Conservation (phyloP, 1,140 invertebrate genomes). For the Oscheius sp. region DNA sequence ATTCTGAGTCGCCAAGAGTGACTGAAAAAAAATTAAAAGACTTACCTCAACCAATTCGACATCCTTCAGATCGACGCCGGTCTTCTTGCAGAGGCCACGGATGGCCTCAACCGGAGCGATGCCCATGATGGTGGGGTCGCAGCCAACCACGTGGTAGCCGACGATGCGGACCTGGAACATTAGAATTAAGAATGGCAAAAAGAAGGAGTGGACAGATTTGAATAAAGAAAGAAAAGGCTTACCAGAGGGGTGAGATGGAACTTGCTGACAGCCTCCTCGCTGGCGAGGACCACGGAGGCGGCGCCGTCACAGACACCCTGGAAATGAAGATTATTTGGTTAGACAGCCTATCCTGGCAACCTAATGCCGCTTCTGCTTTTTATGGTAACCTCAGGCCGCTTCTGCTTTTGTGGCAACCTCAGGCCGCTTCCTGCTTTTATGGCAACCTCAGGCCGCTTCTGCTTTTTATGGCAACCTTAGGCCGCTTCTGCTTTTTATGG, state of each 20-base stretch:
- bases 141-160: conserved; percentile 63
- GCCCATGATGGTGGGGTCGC: conserved; percentile 66
- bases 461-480: neutral
- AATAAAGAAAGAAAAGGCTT: conserved; percentile 64
- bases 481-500: neutral
- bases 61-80: conserved; percentile 74
- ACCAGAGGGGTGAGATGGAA: conserved; percentile 72
- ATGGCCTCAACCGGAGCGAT: conserved; percentile 92
- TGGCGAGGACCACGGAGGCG: conserved; percentile 77
- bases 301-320: conserved; percentile 94
- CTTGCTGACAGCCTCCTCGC: conserved; percentile 80
- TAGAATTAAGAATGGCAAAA: too few species aligned
- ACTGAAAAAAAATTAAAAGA: conserved; percentile 2
- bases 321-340: neutral
- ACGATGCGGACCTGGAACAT: neutral
- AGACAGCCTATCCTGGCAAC: too few species aligned
- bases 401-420: neutral
- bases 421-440: too few species aligned
- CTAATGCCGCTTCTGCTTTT: neutral
- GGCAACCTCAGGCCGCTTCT: too few species aligned
- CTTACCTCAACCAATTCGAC: conserved; percentile 87
- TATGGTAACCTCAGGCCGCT: neutral
- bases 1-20: too few species aligned
- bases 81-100: conserved; percentile 72
- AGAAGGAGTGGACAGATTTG: too few species aligned